A percentile compares a stretch with the other conserved stretches of the same genome.
phyloP scores from a whole-genome alignment of 2,888 invertebrate genomes.

The Apodemia mormo region DNA sequence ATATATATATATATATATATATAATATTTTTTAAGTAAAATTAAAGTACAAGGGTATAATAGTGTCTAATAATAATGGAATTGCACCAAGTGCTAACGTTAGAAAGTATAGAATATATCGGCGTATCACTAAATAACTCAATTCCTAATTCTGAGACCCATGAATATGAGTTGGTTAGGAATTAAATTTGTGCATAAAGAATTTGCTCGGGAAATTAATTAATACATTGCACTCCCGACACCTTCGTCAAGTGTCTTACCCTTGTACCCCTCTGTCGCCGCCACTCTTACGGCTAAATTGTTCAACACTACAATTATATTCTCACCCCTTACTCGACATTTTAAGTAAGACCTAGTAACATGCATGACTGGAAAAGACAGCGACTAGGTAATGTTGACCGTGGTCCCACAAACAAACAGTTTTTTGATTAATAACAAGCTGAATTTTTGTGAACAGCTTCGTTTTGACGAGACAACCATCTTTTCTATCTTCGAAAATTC shows the following conservation, averaged over 20 bases:
- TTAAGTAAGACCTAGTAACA: not conserved
- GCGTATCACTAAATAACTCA: no score
- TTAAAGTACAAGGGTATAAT: no score
- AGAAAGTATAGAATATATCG: no score
- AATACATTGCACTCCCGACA: not conserved
- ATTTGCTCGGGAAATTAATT: not conserved
- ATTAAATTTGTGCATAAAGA: conserved; percentile 3
- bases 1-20: no score
- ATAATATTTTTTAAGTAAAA: no score
- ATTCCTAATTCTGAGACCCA: not conserved
- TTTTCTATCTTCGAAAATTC: no score
- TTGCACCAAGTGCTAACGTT: no score
- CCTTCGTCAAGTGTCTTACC: conserved; percentile 19
- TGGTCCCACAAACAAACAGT: no score
- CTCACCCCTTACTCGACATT: not conserved
- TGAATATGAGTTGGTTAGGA: not conserved
- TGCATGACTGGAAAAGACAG: not conserved
- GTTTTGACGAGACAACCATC: no score
- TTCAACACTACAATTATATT: conserved; percentile 11
- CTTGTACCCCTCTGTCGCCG: not conserved
- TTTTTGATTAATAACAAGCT: no score
- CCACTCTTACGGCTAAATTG: conserved; percentile 5
- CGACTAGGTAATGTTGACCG: not conserved
- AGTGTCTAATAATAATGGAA: no score
- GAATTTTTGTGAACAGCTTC: no score